These are phyloP conservation scores for Marmota monax DNA, from an alignment of 2,113 vertebrate species.

Conservation along the genomic window DNA sequence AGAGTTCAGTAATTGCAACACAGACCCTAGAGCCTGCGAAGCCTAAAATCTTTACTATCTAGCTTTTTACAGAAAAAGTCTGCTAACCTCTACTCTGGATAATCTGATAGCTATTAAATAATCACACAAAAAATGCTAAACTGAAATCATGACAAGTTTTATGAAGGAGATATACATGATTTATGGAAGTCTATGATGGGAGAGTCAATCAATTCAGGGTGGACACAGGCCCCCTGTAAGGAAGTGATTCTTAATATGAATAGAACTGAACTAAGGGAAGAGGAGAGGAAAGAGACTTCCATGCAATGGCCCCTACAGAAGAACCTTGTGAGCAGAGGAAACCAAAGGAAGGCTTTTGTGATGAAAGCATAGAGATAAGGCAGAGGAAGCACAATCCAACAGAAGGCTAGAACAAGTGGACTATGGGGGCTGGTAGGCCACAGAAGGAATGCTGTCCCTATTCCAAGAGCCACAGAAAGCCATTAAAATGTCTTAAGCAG, in stretches of 20 bases:
- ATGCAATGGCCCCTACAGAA: background rate
- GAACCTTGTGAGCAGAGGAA: background rate
- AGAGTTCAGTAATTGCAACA: background rate
- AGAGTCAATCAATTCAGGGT: background rate
- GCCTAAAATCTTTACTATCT: background rate
- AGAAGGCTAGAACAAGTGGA: background rate
- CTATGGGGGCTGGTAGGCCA: background rate
- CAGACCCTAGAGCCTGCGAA: background rate
- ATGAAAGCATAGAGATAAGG: background rate
- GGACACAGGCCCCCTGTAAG: background rate
- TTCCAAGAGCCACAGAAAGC: background rate
- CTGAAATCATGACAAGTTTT: background rate
- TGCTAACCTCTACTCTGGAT: background rate
- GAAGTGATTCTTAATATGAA: slow-evolving; percentile 20
- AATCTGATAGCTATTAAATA: background rate
- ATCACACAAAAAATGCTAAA: slow-evolving; percentile 20
- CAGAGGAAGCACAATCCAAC: background rate
- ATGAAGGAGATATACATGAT: background rate
- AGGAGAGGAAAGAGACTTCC: background rate
- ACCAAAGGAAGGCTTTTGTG: background rate
- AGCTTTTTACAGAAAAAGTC: slow-evolving; percentile 36
- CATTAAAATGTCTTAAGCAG: slow-evolving; percentile 29
- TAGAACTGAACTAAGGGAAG: background rate
- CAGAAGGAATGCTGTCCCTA: background rate
- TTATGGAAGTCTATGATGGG: background rate